Base-by-base conservation (phyloP, 2,113 vertebrate species). In the Passer montanus region DNA sequence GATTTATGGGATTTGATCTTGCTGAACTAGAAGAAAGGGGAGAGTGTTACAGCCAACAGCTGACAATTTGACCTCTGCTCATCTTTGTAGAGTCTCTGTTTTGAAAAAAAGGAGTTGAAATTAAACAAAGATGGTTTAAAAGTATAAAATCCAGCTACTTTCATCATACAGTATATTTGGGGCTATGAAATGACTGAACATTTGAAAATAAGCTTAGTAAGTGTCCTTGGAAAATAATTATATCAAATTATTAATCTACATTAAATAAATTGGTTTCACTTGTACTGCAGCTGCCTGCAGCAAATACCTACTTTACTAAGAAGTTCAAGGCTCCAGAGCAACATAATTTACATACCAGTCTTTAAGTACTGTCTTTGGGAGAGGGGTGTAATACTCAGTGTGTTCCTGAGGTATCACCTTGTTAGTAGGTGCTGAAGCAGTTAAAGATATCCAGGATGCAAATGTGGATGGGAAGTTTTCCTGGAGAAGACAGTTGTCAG, bases 201-300 rank as follows among this genome's bases (percentile, higher is more conserved):
- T 56, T 87, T 43, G 85, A 89, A 92, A 94, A 90, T 89, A 94
- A 72, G 31, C 24, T 56, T 53, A 74, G 33, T 33, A 83, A 73
- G 24, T 44, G 33, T 77, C 89, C 89, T 95, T 90, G 79, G 33
- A 93, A 93, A 96, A 84, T 78, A 93, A 84, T 68, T 63, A n/a
- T 89, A 95, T 89, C 67, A 39, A 91, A 89, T 90, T 88, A 94
- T 94, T 95, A 94, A 96, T 96, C 88, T 73, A 59, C 31, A 77
- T 69, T 67, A 87, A 91, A 93, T 64, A 94, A 95, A 96, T 91
- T 96, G 82, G 66, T 85, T 93, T 93, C 69, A 84, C 44, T 84
- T 90, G 68, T 89, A 68, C 85, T 59, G 69, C 76, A 94, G 84
- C 80, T 94, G 76, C 56, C 91, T 90, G 50, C 85, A 92, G 62